phyloP scores from a whole-genome alignment of 2,888 invertebrate species.

The Vannuccia rotundouncinata region DNA sequence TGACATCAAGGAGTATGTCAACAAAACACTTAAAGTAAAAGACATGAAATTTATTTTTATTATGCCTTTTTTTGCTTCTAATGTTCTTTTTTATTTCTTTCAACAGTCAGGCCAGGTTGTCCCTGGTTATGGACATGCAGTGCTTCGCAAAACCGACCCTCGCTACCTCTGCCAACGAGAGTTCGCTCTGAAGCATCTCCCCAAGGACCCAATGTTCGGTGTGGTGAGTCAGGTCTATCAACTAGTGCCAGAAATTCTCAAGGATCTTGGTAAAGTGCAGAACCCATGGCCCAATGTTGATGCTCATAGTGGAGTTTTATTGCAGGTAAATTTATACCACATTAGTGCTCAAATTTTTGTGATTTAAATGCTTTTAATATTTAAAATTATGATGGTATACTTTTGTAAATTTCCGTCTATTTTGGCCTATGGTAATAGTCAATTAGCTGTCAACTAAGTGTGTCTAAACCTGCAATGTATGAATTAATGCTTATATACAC shows the following conservation, averaged over 20 bases:
- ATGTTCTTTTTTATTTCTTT: neutral
- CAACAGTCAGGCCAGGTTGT: slow-evolving; percentile 65
- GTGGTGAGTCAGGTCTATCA: slow-evolving; percentile 82
- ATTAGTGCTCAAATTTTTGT: no score
- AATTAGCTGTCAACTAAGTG: no score
- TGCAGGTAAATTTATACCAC: slow-evolving; percentile 66
- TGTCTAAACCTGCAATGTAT: no score
- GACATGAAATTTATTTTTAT: slow-evolving; percentile 59
- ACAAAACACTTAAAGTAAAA: slow-evolving; percentile 89
- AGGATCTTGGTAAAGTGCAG: slow-evolving; percentile 88
- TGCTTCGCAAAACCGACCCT: slow-evolving; percentile 87
- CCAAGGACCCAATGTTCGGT: slow-evolving; percentile 82
- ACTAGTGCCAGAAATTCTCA: slow-evolving; percentile 80
- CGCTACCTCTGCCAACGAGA: slow-evolving; percentile 85
- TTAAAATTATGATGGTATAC: no score
- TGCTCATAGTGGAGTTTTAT: slow-evolving; percentile 84
- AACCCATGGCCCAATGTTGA: slow-evolving; percentile 98
- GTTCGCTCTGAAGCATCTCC: slow-evolving; percentile 84
- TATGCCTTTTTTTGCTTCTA: no score
- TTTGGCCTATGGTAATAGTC: no score
- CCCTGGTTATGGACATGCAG: slow-evolving; percentile 92
- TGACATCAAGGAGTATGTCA: slow-evolving; percentile 86
- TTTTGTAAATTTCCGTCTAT: no score
- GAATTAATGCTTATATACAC: no score
- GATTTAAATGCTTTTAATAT: no score